These are phyloP conservation scores for Megalonaias nervosa DNA, from an alignment of 1,140 invertebrate species.

Conservation along the genomic window DNA sequence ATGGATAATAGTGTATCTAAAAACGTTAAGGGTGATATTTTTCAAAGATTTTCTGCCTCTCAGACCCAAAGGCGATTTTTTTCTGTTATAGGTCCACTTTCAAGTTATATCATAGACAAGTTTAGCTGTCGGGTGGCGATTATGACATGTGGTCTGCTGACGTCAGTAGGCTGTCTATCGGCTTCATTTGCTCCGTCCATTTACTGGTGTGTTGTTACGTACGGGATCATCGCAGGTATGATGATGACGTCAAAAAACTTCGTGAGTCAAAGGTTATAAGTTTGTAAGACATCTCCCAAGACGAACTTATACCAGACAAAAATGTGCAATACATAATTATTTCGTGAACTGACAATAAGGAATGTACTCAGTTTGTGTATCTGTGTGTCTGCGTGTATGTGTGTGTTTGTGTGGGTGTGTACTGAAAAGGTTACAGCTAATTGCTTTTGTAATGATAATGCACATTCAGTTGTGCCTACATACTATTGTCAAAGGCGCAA, in stretches of 20 bases:
- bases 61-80: background rate
- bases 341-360: background rate
- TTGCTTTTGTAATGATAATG: no score
- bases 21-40: background rate
- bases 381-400: background rate
- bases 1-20: background rate
- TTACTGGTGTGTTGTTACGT: slow-evolving; percentile 19
- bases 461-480: no score
- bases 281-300: background rate
- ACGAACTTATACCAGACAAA: background rate
- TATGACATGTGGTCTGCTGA: slow-evolving; percentile 26
- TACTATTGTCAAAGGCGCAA: no score
- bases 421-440: no score
- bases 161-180: slow-evolving; percentile 24
- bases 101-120: slow-evolving; percentile 26
- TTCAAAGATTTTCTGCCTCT: background rate
- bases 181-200: slow-evolving; percentile 29
- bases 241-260: background rate
- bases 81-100: slow-evolving; percentile 26
- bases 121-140: slow-evolving; percentile 29
- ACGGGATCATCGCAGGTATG: slow-evolving; percentile 30
- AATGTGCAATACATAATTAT: background rate
- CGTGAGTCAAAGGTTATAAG: background rate
- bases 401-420: no score
- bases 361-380: background rate